These are phyloP conservation scores for Prunella fulvescens DNA, from an alignment of 2,113 vertebrate genomes.

Conservation along the genomic window DNA sequence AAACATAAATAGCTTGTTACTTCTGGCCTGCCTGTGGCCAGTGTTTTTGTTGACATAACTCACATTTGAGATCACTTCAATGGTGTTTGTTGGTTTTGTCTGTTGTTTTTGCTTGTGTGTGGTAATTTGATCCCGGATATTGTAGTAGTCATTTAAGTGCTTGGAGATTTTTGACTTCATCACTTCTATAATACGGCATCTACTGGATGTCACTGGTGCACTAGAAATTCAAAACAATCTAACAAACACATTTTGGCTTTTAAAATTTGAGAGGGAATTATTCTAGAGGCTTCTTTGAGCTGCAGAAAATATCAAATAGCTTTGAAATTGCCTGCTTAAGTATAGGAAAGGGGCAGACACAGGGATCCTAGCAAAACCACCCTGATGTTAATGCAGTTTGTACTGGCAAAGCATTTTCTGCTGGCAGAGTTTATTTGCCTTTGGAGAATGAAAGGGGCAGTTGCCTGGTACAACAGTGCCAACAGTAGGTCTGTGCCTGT, in stretches of 20 bases:
- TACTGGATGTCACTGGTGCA: not conserved
- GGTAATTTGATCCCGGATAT: slow-evolving; percentile 22
- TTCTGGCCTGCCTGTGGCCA: slow-evolving; percentile 56
- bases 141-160: slow-evolving; percentile 3
- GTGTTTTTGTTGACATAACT: slow-evolving; percentile 63
- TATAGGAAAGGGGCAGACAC: not conserved
- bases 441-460: not conserved
- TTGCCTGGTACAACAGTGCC: not conserved
- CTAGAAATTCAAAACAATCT: not conserved
- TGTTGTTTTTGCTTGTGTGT: slow-evolving; percentile 48
- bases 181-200: not conserved
- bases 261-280: not conserved
- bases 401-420: not conserved
- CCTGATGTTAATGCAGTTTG: not conserved
- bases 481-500: not conserved
- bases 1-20: slow-evolving; percentile 66
- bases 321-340: not conserved
- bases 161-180: not conserved
- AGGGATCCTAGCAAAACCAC: not conserved
- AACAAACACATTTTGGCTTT: not conserved
- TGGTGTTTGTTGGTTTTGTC: slow-evolving; percentile 52
- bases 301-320: not conserved
- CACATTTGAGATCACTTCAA: slow-evolving; percentile 59
- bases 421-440: not conserved
- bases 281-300: not conserved